A percentile compares a stretch with the other conserved stretches of the same genome.
These are phyloP conservation scores for Yponomeuta malinellus DNA, from an alignment of 2,888 invertebrate species.

Conservation along the genomic window DNA sequence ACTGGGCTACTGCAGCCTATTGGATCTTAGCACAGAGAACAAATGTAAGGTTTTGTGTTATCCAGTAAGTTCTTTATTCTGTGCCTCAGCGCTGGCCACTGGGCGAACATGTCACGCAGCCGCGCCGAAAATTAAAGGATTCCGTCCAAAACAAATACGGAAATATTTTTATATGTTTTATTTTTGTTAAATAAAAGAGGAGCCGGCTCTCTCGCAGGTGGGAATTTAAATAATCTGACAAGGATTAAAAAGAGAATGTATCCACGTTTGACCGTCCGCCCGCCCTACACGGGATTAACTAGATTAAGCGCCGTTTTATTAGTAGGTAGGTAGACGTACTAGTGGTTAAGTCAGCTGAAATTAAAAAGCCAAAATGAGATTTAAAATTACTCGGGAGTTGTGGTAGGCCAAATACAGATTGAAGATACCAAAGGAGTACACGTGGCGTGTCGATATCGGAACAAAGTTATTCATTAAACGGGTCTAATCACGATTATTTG, in stretches of 20 bases:
- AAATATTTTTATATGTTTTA: slow-evolving; percentile 72
- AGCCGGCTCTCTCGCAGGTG: slow-evolving; percentile 61
- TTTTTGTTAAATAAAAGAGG: slow-evolving; percentile 68
- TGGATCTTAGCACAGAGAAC: too few relatives aligned
- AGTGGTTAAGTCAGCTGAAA: not conserved
- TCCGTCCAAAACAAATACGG: slow-evolving; percentile 73
- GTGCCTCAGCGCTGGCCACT: slow-evolving; percentile 18
- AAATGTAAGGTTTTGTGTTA: too few relatives aligned
- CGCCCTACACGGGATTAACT: slow-evolving; percentile 46
- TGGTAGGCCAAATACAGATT: not conserved
- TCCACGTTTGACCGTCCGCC: slow-evolving; percentile 70
- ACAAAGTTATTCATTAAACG: too few relatives aligned
- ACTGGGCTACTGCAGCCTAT: too few relatives aligned
- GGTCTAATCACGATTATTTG: too few relatives aligned
- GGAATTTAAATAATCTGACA: slow-evolving; percentile 77
- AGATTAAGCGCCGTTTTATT: slow-evolving; percentile 12
- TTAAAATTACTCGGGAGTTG: not conserved
- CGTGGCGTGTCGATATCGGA: too few relatives aligned
- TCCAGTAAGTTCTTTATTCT: not conserved
- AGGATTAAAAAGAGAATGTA: slow-evolving; percentile 73
- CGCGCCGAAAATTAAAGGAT: slow-evolving; percentile 73
- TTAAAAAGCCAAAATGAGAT: not conserved
- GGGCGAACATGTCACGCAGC: slow-evolving; percentile 53
- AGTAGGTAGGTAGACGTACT: slow-evolving; percentile 1
- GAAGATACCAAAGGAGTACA: not conserved